These are phyloP conservation scores for Lasioglossum marginatum DNA, from an alignment of 2,888 invertebrate species.

Conservation along the genomic window DNA sequence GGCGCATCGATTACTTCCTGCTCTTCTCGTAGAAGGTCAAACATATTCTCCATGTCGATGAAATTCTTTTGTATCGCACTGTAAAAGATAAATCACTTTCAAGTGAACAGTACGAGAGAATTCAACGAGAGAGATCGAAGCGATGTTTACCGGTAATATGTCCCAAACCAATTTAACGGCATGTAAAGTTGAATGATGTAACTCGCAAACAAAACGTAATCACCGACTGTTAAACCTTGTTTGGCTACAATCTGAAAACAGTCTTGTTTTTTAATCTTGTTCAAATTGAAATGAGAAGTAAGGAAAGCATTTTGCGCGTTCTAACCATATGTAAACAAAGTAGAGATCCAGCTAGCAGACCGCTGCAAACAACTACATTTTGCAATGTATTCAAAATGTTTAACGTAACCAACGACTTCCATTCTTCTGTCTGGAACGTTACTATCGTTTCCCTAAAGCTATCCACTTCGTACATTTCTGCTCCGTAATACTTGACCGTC, in stretches of 20 bases:
- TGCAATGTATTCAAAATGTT: slow-evolving; percentile 96
- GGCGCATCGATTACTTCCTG: slow-evolving; percentile 94
- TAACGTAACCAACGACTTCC: slow-evolving; percentile 93
- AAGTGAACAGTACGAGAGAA: not conserved
- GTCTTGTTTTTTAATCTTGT: slow-evolving; percentile 9
- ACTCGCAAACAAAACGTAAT: slow-evolving; percentile 97
- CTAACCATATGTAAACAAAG: slow-evolving; percentile 94
- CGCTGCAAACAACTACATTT: slow-evolving; percentile 94
- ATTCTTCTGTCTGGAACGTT: slow-evolving; percentile 96
- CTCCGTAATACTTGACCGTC: slow-evolving; percentile 99
- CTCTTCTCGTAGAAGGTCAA: slow-evolving; percentile 95
- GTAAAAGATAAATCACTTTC: slow-evolving; percentile 55
- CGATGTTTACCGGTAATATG: slow-evolving; percentile 93
- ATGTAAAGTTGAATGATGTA: slow-evolving; percentile 98
- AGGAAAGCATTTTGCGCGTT: not conserved
- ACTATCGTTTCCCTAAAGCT: slow-evolving; percentile 94
- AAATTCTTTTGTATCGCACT: slow-evolving; percentile 99
- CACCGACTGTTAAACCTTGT: slow-evolving; percentile 93
- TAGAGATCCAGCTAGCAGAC: slow-evolving; percentile 94
- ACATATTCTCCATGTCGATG: slow-evolving; percentile 99
- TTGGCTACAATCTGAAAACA: slow-evolving; percentile 85
- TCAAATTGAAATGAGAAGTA: not conserved
- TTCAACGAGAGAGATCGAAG: not conserved
- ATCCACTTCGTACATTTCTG: slow-evolving; percentile 95
- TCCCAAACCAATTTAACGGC: slow-evolving; percentile 99